Percentiles rank a stretch among this genome's conserved stretches.
phyloP scores from a whole-genome alignment of 2,113 vertebrate genomes.

The Elgaria multicarinata region DNA sequence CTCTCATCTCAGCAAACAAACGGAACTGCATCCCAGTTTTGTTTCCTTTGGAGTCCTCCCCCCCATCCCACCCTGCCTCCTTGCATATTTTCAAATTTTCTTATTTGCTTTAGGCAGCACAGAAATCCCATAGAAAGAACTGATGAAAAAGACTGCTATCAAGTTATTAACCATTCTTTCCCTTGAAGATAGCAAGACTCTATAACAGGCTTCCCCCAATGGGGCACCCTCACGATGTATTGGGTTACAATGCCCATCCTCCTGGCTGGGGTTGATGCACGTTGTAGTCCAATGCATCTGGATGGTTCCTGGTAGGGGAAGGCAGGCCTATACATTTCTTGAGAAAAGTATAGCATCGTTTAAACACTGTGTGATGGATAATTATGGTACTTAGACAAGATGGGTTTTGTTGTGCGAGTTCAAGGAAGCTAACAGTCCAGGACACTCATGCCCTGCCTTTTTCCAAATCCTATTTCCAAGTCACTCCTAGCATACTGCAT shows the following conservation, averaged over 20 bases:
- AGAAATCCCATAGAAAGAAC: neutral
- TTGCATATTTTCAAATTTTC: neutral
- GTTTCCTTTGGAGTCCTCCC: slow-evolving; percentile 41
- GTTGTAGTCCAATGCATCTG: too few species aligned
- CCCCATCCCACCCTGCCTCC: accelerated
- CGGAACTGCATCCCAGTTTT: slow-evolving; percentile 34
- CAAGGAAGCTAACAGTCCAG: accelerated
- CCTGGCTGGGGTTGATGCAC: too few species aligned
- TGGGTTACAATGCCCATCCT: too few species aligned
- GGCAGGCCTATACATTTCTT: neutral
- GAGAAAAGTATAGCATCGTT: neutral
- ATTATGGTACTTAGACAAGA: neutral
- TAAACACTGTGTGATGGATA: neutral
- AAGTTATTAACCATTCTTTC: neutral
- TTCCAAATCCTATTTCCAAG: neutral
- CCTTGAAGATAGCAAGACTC: accelerated
- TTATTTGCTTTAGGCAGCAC: slow-evolving; percentile 25
- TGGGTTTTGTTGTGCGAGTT: neutral
- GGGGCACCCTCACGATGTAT: too few species aligned
- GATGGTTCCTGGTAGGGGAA: too few species aligned
- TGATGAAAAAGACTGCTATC: slow-evolving; percentile 32
- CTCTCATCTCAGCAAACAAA: slow-evolving; percentile 41
- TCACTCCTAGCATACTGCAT: neutral
- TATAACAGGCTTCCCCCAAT: too few species aligned
- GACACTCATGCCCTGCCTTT: neutral